Evolutionary conservation across 2,888 invertebrate genomes (phyloP), one percentile per base, ranked within the genome.

Genomic region (Drosophila melanosoma): DNA sequence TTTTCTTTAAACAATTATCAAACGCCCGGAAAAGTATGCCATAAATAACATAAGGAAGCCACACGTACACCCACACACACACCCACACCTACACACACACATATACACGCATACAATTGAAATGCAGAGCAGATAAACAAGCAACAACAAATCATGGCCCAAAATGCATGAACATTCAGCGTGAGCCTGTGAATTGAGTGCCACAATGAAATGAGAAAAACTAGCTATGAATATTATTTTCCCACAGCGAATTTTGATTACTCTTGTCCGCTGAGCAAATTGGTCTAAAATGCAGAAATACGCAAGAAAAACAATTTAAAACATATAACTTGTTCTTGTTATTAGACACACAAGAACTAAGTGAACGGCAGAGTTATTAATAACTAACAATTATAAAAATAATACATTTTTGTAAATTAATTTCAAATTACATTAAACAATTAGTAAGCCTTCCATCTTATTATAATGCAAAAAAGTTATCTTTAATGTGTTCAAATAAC

Each of bases 1-100:
- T 87, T 87, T 89, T 83, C 87, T 87, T 87, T 87, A 87, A 87
- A 87, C 87, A 87, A 87, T 87, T 87, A 87, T 87, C 89, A 87
- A 87, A 79, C 83, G 75, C 78, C 80, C 83, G 73, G 45, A 80
- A 87, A 89, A 78, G 84, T 81, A 79, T 70, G 76, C 85, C 51
- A 87, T 87, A 87, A 87, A 87, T 87, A 70, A 83, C 76, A 57
- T 57, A 57, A 82, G 70, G 82, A 77, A 69, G 67, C 63, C 68
- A 45, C 15, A 56, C 71, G 42, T 26, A 33, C 29, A 61, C 42
- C 40, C 52, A 38, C 23, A 53, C 33, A 53, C 42, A 57, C 26
- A 26, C 26, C 26, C 48, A 45, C 38, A 38, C 45, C 45, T 36
- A 42, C 42, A 40, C 20, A 59, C 36, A 57, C 42, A 57, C 40